Percentiles rank a stretch among this genome's conserved stretches.
phyloP scores from a whole-genome alignment of 2,888 invertebrate genomes.

The Drosophila paracracens region DNA sequence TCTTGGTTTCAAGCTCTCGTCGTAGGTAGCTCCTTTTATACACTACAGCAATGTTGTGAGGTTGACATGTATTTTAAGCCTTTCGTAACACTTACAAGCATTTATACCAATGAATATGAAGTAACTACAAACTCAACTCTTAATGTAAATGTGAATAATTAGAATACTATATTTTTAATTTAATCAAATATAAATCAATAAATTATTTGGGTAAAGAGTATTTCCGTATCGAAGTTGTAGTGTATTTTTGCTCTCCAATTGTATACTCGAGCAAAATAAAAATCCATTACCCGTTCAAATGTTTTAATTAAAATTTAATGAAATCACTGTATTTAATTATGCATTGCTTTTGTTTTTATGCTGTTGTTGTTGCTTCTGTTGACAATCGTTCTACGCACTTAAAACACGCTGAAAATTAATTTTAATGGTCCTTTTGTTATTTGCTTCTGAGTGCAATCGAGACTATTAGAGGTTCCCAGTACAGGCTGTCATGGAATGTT shows the following conservation, averaged over 20 bases:
- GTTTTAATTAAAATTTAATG: conserved; percentile 79
- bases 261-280: conserved; percentile 62
- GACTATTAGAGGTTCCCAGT: conserved; percentile 32
- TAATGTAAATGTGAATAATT: not conserved
- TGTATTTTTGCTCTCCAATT: conserved; percentile 24
- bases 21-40: conserved; percentile 27
- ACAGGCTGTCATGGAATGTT: conserved; percentile 8
- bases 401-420: conserved; percentile 66
- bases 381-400: conserved; percentile 36
- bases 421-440: conserved; percentile 65
- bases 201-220: conserved; percentile 23
- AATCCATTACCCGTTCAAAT: conserved; percentile 75
- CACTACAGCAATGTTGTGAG: conserved; percentile 25
- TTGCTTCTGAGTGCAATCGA: conserved; percentile 32
- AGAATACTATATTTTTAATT: no score
- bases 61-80: not conserved
- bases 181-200: not conserved
- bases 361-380: conserved; percentile 21
- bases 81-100: not conserved
- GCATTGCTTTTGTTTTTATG: conserved; percentile 55
- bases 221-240: conserved; percentile 18
- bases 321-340: conserved; percentile 76
- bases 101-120: not conserved
- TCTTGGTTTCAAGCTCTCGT: conserved; percentile 11
- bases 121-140: no score